phyloP scores from a whole-genome alignment of 2,113 vertebrate species.

The Lepus americanus region DNA sequence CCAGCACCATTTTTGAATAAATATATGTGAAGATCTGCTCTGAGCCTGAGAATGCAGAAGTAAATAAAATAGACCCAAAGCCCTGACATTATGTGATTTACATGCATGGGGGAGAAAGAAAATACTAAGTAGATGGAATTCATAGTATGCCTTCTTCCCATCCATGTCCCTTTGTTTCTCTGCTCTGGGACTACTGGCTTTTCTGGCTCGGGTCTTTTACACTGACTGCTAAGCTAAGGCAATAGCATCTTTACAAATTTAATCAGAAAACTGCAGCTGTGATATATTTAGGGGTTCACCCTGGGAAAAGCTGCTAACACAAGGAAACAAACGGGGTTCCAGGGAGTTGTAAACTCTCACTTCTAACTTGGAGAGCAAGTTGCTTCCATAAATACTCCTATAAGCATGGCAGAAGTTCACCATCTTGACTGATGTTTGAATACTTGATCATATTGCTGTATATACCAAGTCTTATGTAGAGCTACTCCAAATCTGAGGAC shows the following conservation, averaged over 20 bases:
- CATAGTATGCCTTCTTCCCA: background rate
- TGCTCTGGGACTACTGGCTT: background rate
- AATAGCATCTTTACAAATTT: conserved; percentile 49
- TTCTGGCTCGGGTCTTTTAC: background rate
- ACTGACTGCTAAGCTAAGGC: background rate
- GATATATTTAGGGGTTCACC: background rate
- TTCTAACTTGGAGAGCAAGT: conserved; percentile 18
- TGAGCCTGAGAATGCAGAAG: background rate
- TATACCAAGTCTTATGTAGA: accelerated
- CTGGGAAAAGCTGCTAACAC: background rate
- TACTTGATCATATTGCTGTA: conserved; percentile 34
- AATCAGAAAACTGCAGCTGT: conserved; percentile 47
- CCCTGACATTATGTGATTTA: background rate
- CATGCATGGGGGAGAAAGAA: background rate
- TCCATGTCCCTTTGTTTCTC: background rate
- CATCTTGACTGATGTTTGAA: conserved; percentile 32
- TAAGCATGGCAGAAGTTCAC: conserved; percentile 53
- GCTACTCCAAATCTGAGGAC: conserved; percentile 5
- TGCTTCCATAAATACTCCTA: conserved; percentile 54
- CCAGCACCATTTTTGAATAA: background rate
- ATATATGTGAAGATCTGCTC: background rate
- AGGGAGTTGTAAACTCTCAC: conserved; percentile 1
- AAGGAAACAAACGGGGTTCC: background rate
- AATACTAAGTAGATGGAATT: conserved; percentile 19
- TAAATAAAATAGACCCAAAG: conserved; percentile 18